These are phyloP conservation scores for Calephelis nemesis DNA, from an alignment of 1,140 invertebrate genomes.

Conservation along the genomic window DNA sequence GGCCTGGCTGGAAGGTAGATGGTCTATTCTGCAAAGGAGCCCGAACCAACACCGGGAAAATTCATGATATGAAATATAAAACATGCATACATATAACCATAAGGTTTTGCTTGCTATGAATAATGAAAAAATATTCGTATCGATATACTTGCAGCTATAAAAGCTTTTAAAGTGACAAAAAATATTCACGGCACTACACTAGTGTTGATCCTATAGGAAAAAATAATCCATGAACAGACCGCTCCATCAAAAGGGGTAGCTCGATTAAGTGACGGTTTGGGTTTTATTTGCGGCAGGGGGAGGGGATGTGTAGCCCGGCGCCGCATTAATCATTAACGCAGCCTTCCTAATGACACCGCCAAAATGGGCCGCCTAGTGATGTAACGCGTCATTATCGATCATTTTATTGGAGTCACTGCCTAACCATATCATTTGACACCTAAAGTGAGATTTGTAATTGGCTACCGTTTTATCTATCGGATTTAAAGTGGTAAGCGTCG, in stretches of 20 bases:
- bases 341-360: conserved; percentile 75
- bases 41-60: too few species aligned
- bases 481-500: conserved; percentile 31
- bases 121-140: too few species aligned
- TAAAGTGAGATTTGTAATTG: conserved; percentile 41
- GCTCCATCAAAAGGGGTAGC: conserved; percentile 74
- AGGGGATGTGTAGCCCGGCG: conserved; percentile 60
- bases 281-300: conserved; percentile 61
- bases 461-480: conserved; percentile 38
- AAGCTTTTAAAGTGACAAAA: neutral
- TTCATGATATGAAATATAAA: too few species aligned
- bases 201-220: conserved; percentile 53
- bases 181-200: conserved; percentile 38
- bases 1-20: too few species aligned
- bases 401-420: conserved; percentile 42
- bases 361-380: conserved; percentile 65
- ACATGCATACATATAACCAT: too few species aligned
- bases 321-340: conserved; percentile 78
- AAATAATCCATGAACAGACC: conserved; percentile 57
- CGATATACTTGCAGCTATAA: too few species aligned
- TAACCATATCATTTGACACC: conserved; percentile 46
- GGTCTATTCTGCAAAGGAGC: too few species aligned
- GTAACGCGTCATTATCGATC: conserved; percentile 51
- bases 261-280: conserved; percentile 72
- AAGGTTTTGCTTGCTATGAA: too few species aligned